phyloP scores from a whole-genome alignment of 2,797 vertebrate species.

The Pseudotriccus pelzelni region DNA sequence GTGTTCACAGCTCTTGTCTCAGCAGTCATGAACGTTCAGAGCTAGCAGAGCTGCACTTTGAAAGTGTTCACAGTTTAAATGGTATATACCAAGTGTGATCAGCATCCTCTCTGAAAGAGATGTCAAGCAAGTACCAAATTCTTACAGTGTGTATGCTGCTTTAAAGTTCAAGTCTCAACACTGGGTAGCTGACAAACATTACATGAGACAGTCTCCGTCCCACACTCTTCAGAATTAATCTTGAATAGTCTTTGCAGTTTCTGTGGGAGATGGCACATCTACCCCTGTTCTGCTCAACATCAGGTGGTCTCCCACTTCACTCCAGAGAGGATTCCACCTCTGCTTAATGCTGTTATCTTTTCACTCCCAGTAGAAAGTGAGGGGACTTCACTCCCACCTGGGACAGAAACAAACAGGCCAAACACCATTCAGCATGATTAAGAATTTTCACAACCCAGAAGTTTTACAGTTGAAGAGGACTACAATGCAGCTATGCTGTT shows the following conservation, averaged over 20 bases:
- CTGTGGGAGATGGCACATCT: background rate
- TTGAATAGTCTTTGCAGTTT: background rate
- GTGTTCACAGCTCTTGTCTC: background rate
- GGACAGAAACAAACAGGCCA: background rate
- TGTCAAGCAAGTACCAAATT: background rate
- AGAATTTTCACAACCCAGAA: background rate
- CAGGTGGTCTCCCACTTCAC: background rate
- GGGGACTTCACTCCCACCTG: background rate
- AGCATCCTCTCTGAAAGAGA: background rate
- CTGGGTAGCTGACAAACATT: background rate
- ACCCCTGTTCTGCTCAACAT: background rate
- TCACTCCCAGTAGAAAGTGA: background rate
- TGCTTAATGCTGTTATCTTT: background rate
- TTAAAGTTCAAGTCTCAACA: background rate
- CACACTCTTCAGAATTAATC: background rate
- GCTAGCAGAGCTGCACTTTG: background rate
- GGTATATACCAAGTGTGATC: background rate
- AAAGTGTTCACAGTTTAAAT: background rate
- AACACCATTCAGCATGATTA: background rate
- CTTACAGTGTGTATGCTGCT: rapidly evolving
- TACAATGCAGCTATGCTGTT: background rate
- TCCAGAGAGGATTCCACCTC: background rate
- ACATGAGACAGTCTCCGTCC: background rate
- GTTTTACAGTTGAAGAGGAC: background rate
- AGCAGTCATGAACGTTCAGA: background rate